Evolutionary conservation across 2,888 invertebrate genomes (phyloP), one percentile per base, ranked within the genome.

Genomic region (Phortica okadai): DNA sequence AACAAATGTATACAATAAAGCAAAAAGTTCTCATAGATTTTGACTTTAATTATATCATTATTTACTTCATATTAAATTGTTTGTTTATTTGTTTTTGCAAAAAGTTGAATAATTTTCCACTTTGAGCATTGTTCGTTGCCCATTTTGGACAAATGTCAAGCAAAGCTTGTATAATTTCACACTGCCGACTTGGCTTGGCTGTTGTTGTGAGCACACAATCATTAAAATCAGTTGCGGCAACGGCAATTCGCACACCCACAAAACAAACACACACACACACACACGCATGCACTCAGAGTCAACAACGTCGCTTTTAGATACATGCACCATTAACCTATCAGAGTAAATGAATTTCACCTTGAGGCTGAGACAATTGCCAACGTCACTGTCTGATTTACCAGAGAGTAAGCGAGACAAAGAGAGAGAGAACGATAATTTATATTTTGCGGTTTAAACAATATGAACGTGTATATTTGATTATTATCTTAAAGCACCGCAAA

Each of bases 281-380:
- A 72, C 11, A 33, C 14, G 14, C 67, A n/a, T 2, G 25, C 64
- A 64, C 11, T 8, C 14, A 11, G 41, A 62, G 16, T 62, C 25
- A 25, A 16, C 25, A 4, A 14, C 14, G 56, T 56, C n/a, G 16
- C 11, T 59, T 59, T 62, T 7, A 7, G 73, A 62, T 73, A 44
- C 59, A 78, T 78, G 82, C 82, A 82, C 78, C 78, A 86, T 86
- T 86, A 84, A 86, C 84, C 83, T 78, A 84, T 82, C 85, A 78
- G 80, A 67, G 76, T 85, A 86, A 87, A 87, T 88, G 81, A 81
- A 87, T 88, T 83, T 87, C 86, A 87, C 86, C 86, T 87, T 87
- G 88, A 88, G 77, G 83, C 81, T 76, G 79, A 81, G 79, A 82
- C 79, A 80, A 79, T 80, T 77, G 64, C 73, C 82, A 82, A 84